Percentiles rank a stretch among this genome's conserved stretches.
These are phyloP conservation scores for Crotophaga sulcirostris DNA, from an alignment of 2,113 vertebrate genomes.

Conservation along the genomic window DNA sequence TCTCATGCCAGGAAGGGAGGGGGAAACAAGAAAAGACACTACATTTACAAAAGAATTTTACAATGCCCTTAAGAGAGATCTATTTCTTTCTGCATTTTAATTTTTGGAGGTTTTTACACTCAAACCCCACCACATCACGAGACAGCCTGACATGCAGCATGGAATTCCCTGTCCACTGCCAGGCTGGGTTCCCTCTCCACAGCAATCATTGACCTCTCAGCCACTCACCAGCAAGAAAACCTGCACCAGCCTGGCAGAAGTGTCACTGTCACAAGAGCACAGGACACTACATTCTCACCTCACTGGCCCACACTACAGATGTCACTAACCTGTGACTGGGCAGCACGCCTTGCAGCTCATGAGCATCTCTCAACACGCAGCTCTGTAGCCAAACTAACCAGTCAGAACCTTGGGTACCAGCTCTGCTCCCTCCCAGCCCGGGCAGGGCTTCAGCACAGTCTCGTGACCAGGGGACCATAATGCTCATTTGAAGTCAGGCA, in stretches of 20 bases:
- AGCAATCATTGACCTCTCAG: neutral
- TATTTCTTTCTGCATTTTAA: neutral
- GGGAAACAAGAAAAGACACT: neutral
- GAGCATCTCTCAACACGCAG: neutral
- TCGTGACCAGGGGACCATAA: neutral
- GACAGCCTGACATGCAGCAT: neutral
- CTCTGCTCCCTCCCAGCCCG: neutral
- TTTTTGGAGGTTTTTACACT: neutral
- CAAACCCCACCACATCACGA: neutral
- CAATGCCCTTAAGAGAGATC: neutral
- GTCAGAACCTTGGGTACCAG: neutral
- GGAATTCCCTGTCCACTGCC: neutral
- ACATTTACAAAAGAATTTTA: neutral
- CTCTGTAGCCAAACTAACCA: neutral
- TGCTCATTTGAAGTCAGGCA: neutral
- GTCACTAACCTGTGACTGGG: neutral
- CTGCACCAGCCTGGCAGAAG: neutral
- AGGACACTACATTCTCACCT: neutral
- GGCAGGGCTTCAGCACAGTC: neutral
- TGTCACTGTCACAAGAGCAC: neutral
- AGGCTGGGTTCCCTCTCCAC: rapidly evolving
- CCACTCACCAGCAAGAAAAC: neutral
- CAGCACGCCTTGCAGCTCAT: neutral
- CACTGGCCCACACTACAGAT: neutral
- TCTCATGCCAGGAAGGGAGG: neutral